Evolutionary conservation across 2,888 invertebrate genomes (phyloP), one percentile per base, ranked within the genome.

Genomic region (Baccha elongata): DNA sequence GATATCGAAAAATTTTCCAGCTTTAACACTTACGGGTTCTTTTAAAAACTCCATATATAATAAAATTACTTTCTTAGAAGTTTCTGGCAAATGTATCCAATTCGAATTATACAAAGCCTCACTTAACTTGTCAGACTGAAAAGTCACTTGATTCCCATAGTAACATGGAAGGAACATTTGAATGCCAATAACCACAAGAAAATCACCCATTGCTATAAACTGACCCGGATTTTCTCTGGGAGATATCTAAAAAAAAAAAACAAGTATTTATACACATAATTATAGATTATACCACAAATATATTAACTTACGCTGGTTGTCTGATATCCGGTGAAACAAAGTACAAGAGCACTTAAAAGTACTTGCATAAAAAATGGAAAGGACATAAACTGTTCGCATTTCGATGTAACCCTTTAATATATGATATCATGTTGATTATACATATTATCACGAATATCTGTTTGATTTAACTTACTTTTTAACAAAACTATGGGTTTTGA

Each of bases 141-240:
- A 2, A n/a, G 87, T 88, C 3, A 89, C 50, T 68, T 88, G 86
- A 60, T 89, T 89, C 53, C 86, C 89, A 74, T 86, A 89, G 53
- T 87, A 88, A 69, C 89, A 89, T 62, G 89, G 89, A 26, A 89
- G 69, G 67, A 85, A 89, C 35, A 89, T 89, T 86, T 89, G 86
- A 4, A 88, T 53, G 17, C 87, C 74, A 87, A 89, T 88, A 0
- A 87, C 85, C 13, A 76, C 55, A 11, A 86, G 46, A 42, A 88
- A 88, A 26, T 87, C 86, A 3, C 86, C 10, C 11, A 85, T 87
- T 26, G 85, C 76, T 0, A 65, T 0, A 50, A 74, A 74, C 15
- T 11, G 10, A 10, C 19, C 50, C 1, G 58, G 65, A 32, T 52
- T 58, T 15, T 67, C 58, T 15, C 37, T 13, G 0, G 42, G 32